Conservation (phyloP, 2,888 invertebrate genomes). For the Ochropacha duplaris region DNA sequence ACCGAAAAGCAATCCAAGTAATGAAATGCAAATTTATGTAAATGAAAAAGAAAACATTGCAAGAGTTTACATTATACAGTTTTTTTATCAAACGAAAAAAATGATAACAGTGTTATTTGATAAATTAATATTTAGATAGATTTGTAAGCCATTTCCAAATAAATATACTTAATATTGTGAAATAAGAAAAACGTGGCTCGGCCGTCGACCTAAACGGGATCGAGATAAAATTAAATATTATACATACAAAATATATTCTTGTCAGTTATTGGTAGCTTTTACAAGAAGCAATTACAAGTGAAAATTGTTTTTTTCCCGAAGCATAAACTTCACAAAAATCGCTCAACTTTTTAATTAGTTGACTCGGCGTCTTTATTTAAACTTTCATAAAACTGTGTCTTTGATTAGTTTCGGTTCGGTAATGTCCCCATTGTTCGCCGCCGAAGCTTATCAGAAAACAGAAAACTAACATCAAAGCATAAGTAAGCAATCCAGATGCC, state of each 20-base stretch:
- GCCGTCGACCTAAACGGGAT: conserved; percentile 2
- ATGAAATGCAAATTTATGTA: not conserved
- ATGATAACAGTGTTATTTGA: conserved; percentile 1
- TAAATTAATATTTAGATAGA: too few species aligned
- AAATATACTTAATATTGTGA: not conserved
- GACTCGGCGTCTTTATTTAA: not conserved
- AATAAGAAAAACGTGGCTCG: not conserved
- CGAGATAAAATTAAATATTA: conserved; percentile 11
- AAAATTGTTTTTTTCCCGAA: not conserved
- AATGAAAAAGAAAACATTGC: not conserved
- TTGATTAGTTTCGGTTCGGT: not conserved
- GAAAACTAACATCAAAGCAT: conserved; percentile 51
- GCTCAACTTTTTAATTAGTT: not conserved
- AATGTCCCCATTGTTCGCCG: not conserved
- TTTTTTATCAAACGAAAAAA: not conserved
- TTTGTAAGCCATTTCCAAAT: too few species aligned
- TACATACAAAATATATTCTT: not conserved
- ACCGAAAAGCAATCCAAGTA: not conserved
- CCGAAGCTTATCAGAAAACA: conserved; percentile 16
- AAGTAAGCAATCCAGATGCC: conserved; percentile 58
- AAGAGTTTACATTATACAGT: not conserved
- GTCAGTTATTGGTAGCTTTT: too few species aligned
- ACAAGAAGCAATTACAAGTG: not conserved
- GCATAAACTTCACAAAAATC: not conserved
- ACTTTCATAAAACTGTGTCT: not conserved